These are phyloP conservation scores for Paracyclopina nana DNA, from an alignment of 1,140 invertebrate genomes.

Conservation along the genomic window DNA sequence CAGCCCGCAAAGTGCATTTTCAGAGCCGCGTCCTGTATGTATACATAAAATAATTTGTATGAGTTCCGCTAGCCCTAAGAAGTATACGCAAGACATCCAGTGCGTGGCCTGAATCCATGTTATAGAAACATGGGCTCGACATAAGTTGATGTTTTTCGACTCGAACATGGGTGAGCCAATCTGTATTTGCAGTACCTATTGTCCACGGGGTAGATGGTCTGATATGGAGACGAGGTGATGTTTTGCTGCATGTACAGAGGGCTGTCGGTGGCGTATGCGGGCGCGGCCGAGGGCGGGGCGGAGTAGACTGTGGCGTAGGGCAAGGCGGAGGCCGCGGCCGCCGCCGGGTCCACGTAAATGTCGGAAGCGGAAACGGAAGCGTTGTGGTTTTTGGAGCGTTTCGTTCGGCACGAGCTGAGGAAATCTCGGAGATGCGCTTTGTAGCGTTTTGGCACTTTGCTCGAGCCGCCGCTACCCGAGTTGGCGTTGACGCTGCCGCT, in stretches of 20 bases:
- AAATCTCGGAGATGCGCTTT: conserved; percentile 82
- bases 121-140: too few relatives aligned
- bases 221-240: conserved; percentile 44
- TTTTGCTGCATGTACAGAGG: conserved; percentile 46
- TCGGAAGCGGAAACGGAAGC: conserved; percentile 24
- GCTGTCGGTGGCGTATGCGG: conserved; percentile 28
- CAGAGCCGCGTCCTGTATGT: too few relatives aligned
- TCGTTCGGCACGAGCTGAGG: conserved; percentile 69
- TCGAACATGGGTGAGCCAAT: too few relatives aligned
- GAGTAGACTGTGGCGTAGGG: conserved; percentile 61
- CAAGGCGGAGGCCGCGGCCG: conserved; percentile 51
- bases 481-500: conserved; percentile 22
- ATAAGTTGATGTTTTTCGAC: too few relatives aligned
- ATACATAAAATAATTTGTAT: too few relatives aligned
- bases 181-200: too few relatives aligned
- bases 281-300: conserved; percentile 34
- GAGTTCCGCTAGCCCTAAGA: too few relatives aligned
- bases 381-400: conserved; percentile 41
- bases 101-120: too few relatives aligned
- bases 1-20: too few relatives aligned
- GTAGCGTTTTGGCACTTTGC: conserved; percentile 51
- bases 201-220: conserved; percentile 27
- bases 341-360: conserved; percentile 29
- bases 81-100: too few relatives aligned
- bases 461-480: not conserved